Conservation (phyloP, 2,888 invertebrate genomes). For the Dasysyrphus albostriatus region DNA sequence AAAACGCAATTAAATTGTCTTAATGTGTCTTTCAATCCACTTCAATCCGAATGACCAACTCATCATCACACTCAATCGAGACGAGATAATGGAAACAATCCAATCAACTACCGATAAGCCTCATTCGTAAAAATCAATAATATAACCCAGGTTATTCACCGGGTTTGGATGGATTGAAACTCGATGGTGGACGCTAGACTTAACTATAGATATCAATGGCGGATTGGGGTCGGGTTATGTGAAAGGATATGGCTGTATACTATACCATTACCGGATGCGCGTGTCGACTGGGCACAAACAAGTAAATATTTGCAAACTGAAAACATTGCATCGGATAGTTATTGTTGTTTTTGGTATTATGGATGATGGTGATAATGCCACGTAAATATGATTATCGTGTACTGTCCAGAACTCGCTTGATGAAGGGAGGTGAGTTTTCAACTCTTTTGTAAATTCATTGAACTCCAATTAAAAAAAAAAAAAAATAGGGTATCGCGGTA, state of each 20-base stretch:
- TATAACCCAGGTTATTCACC: conserved; percentile 34
- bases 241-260: background rate
- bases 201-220: no score
- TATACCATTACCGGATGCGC: conserved; percentile 33
- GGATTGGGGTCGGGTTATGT: background rate
- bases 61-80: conserved; percentile 40
- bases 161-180: background rate
- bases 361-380: conserved; percentile 59
- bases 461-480: conserved; percentile 30
- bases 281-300: conserved; percentile 50
- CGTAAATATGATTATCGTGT: conserved; percentile 71
- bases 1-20: conserved; percentile 48
- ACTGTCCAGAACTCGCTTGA: conserved; percentile 12
- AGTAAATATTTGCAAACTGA: conserved; percentile 67
- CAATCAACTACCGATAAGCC: conserved; percentile 51
- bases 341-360: conserved; percentile 18
- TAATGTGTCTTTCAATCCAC: conserved; percentile 40
- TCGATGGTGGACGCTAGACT: no score
- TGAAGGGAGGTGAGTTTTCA: background rate
- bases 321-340: conserved; percentile 63
- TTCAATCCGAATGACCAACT: conserved; percentile 37
- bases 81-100: conserved; percentile 56
- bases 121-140: conserved; percentile 43
- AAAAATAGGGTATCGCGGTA: background rate
- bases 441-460: conserved; percentile 33